These are phyloP conservation scores for Tautogolabrus adspersus DNA, from an alignment of 2,113 vertebrate genomes.

Conservation along the genomic window DNA sequence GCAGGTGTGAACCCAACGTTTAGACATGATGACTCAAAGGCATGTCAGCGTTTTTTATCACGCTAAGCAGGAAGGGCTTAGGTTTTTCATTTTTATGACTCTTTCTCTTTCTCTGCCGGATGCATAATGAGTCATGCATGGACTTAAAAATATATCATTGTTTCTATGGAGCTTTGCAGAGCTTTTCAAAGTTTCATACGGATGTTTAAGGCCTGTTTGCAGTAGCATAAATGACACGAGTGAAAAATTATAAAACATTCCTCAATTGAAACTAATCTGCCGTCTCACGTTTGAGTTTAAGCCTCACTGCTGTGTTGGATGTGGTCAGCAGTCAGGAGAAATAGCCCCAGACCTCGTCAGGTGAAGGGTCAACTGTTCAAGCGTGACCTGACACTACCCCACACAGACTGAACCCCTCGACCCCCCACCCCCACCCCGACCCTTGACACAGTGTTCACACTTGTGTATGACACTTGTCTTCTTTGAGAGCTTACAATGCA, in stretches of 20 bases:
- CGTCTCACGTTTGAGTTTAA: background rate
- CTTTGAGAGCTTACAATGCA: constrained; percentile 21
- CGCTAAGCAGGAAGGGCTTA: constrained; percentile 49
- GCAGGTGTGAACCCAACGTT: constrained; percentile 65
- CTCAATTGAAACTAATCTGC: background rate
- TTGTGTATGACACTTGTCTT: constrained; percentile 16
- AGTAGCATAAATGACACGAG: background rate
- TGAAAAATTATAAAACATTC: background rate
- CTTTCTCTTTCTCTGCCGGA: constrained; percentile 41
- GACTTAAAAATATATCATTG: constrained; percentile 47
- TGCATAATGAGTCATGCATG: constrained; percentile 58
- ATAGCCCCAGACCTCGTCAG: constrained; percentile 12
- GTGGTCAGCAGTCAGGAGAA: constrained; percentile 26
- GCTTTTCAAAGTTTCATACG: constrained; percentile 18
- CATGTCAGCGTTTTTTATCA: constrained; percentile 42
- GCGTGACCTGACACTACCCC: constrained; percentile 53
- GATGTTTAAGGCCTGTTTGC: constrained; percentile 14
- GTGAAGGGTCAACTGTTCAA: constrained; percentile 56
- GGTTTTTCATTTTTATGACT: constrained; percentile 30
- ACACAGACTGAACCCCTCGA: constrained; percentile 41
- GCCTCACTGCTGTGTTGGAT: constrained; percentile 5
- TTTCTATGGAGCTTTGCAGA: constrained; percentile 6
- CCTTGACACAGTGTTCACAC: constrained; percentile 32
- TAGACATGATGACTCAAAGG: constrained; percentile 57
- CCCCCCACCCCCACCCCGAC: background rate